A percentile compares a stretch with the other conserved stretches of the same genome.
phyloP scores from a whole-genome alignment of 2,797 vertebrate genomes.

The Xiphorhynchus erythropygius region DNA sequence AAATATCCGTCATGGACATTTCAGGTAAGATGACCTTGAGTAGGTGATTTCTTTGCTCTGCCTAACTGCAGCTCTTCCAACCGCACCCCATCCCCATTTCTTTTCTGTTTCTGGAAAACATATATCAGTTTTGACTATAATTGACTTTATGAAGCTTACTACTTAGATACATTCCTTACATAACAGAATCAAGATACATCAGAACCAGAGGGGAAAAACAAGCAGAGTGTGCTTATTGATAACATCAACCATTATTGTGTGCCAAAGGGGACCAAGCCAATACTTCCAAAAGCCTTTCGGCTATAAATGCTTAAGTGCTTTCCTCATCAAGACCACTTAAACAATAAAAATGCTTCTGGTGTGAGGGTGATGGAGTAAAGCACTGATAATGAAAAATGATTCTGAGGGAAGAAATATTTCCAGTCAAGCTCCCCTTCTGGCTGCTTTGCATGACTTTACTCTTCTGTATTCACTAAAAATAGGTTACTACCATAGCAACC shows the following conservation, averaged over 20 bases:
- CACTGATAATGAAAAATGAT: neutral
- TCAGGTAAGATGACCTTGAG: neutral
- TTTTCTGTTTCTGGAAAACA: neutral
- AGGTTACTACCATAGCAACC: constrained; percentile 71
- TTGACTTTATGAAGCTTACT: neutral
- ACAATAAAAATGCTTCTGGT: neutral
- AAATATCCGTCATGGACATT: neutral
- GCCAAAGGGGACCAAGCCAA: neutral
- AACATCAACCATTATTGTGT: neutral
- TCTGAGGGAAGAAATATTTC: neutral
- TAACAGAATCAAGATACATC: neutral
- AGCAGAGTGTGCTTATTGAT: neutral
- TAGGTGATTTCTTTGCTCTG: neutral
- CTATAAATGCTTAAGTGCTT: neutral
- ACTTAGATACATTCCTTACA: neutral
- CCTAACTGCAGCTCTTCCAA: neutral
- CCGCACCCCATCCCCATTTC: no score
- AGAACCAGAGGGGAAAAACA: neutral
- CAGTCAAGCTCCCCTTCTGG: constrained; percentile 21
- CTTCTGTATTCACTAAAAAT: constrained; percentile 63
- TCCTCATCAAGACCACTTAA: neutral
- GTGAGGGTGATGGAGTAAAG: neutral
- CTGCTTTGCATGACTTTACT: constrained; percentile 44
- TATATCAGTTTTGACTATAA: neutral
- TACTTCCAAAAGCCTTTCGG: neutral